Evolutionary conservation across 2,888 invertebrate genomes (phyloP), one percentile per base, ranked within the genome.

Genomic region (Acleris literana): DNA sequence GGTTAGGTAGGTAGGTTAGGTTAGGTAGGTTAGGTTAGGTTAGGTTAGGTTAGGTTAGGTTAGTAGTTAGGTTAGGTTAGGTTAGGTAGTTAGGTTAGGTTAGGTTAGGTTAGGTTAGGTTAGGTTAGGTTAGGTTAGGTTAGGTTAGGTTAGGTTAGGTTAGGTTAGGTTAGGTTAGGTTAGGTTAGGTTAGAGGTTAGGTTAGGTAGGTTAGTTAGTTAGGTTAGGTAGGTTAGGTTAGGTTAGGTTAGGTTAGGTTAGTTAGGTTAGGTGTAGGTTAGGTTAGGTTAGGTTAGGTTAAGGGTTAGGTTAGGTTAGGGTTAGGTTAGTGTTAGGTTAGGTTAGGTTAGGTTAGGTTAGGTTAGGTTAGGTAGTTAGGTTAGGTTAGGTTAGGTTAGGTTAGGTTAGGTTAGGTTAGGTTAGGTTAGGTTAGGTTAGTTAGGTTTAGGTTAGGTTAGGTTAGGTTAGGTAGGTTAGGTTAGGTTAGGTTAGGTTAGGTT

Each of bases 331-430:
- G 2, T 20, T 20, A 20, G 20, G 20, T 20, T 20, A 20, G 20
- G 20, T 20, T 20, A 20, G 20, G 20, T 20, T 20, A 20, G 20
- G 59, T 65, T 61, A 61, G 60, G 59, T 60, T 60, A 65, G 60
- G 60, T 60, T 60, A 65, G 60, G 60, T 60, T 60, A 65, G 60
- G 60, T 60, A 60, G 65, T 65, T 65, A 65, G 65, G 65, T 65
- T 65, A 65, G 64, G 64, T 65, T 65, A 65, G 65, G 65, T 65
- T 65, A 65, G 65, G 65, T 65, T 65, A 65, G 65, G 65, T 65
- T 65, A 65, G 65, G 65, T 65, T 65, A 65, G 65, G 65, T 65
- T 65, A 65, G 65, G 65, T 65, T 65, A 65, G 64, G 64, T 64
- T 64, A 64, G 64, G 58, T 64, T 59, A 59, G 64, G 58, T 64